These are phyloP conservation scores for Eupeodes luniger DNA, from an alignment of 2,888 invertebrate genomes.

Conservation along the genomic window DNA sequence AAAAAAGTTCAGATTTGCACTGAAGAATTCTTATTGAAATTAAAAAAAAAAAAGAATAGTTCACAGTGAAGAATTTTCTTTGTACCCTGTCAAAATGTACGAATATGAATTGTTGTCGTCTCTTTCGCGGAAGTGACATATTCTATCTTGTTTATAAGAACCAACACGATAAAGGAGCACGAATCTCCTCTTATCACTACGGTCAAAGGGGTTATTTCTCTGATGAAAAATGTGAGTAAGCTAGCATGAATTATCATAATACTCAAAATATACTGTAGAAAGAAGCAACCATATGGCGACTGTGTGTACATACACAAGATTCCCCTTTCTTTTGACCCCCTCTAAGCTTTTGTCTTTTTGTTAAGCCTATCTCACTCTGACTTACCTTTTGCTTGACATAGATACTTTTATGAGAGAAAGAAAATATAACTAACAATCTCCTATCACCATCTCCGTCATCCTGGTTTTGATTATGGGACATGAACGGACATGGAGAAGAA, in stretches of 20 bases:
- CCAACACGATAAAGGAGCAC: slow-evolving; percentile 33
- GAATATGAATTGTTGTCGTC: slow-evolving; percentile 24
- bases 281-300: slow-evolving; percentile 16
- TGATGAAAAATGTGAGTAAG: slow-evolving; percentile 49
- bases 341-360: slow-evolving; percentile 5
- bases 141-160: slow-evolving; percentile 34
- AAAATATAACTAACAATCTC: not conserved
- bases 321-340: not conserved
- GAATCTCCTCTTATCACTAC: not conserved
- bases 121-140: slow-evolving; percentile 63
- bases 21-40: slow-evolving; percentile 33
- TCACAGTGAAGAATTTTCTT: slow-evolving; percentile 62
- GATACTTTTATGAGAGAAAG: slow-evolving; percentile 9
- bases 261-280: slow-evolving; percentile 22
- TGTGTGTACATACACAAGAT: slow-evolving; percentile 73
- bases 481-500: slow-evolving; percentile 34
- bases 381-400: not conserved
- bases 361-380: slow-evolving; percentile 35
- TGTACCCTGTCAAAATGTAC: slow-evolving; percentile 24
- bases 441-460: not conserved
- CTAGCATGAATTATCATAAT: slow-evolving; percentile 17
- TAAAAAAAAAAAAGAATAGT: slow-evolving; percentile 38
- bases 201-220: slow-evolving; percentile 1
- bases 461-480: not conserved
- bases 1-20: slow-evolving; percentile 44